Evolutionary conservation across 2,797 vertebrate species (phyloP).

Genomic region (Antennarius maculatus): DNA sequence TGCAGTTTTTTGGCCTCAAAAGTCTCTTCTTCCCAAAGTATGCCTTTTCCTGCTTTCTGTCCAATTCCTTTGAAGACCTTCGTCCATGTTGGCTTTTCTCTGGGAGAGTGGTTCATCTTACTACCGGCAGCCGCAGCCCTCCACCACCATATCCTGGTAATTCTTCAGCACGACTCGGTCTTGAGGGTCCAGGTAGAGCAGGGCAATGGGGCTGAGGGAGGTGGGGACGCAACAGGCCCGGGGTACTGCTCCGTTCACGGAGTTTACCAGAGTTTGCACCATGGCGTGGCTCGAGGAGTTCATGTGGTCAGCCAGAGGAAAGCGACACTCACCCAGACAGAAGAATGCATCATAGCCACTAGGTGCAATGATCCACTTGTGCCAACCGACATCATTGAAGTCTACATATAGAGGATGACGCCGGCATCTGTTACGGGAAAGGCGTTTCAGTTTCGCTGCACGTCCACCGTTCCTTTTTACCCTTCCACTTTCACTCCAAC

Average conservation of each 20-base stretch:
- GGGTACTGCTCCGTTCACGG: slow-evolving; percentile 84
- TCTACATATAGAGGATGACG: slow-evolving; percentile 87
- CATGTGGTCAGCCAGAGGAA: slow-evolving; percentile 88
- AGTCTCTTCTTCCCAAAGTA: slow-evolving; percentile 28
- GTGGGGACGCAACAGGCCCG: slow-evolving; percentile 86
- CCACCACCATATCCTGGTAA: slow-evolving; percentile 90
- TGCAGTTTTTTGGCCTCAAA: slow-evolving; percentile 24
- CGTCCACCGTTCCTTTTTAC: slow-evolving; percentile 83
- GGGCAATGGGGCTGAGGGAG: slow-evolving; percentile 85
- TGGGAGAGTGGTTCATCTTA: slow-evolving; percentile 8
- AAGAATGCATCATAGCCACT: slow-evolving; percentile 87
- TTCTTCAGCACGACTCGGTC: slow-evolving; percentile 87
- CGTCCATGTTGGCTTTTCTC: slow-evolving; percentile 10
- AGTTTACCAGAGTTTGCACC: slow-evolving; percentile 89
- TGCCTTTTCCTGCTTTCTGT: slow-evolving; percentile 25
- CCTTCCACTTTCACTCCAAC: slow-evolving; percentile 72
- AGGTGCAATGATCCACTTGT: slow-evolving; percentile 88
- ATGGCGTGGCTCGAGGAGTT: slow-evolving; percentile 89
- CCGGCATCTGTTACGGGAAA: slow-evolving; percentile 81
- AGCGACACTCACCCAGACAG: slow-evolving; percentile 87
- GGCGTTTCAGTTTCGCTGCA: slow-evolving; percentile 80
- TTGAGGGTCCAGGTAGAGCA: slow-evolving; percentile 86
- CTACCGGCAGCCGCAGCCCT: slow-evolving; percentile 87
- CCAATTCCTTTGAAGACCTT: slow-evolving; percentile 25
- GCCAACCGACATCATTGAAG: slow-evolving; percentile 88